These are phyloP conservation scores for Drosophila mauritiana DNA, from an alignment of 1,140 invertebrate species.

Conservation along the genomic window DNA sequence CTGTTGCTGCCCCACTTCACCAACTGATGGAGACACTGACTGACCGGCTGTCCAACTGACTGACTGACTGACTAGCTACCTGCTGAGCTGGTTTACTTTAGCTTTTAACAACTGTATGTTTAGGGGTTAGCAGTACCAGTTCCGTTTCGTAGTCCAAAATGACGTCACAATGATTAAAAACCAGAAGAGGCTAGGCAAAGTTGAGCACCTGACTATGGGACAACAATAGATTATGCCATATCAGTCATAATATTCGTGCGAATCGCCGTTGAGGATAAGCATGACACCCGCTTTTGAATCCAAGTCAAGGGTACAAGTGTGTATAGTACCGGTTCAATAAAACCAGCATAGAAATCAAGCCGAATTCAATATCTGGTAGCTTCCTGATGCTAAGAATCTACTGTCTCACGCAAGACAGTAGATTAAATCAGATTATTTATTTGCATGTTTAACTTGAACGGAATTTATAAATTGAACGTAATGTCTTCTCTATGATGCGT, in stretches of 20 bases:
- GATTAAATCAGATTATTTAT: conserved; percentile 15
- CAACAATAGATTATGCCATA: conserved; percentile 33
- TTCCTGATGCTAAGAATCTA: conserved; percentile 8
- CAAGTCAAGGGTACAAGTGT: conserved; percentile 16
- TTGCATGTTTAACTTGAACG: not conserved
- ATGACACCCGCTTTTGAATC: not conserved
- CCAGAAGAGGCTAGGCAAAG: conserved; percentile 11
- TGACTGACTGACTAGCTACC: conserved; percentile 52
- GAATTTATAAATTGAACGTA: not conserved
- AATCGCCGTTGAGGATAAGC: conserved; percentile 13
- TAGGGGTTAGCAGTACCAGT: conserved; percentile 60
- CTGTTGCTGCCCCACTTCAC: conserved; percentile 49
- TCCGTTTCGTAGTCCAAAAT: conserved; percentile 56
- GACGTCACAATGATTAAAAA: conserved; percentile 58
- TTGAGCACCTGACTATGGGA: conserved; percentile 14
- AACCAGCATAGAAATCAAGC: conserved; percentile 11
- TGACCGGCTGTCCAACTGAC: conserved; percentile 16
- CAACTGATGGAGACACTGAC: conserved; percentile 30
- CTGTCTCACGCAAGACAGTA: not conserved
- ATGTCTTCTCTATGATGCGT: not conserved
- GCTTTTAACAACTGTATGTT: conserved; percentile 40
- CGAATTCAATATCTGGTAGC: not conserved
- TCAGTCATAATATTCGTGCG: conserved; percentile 15
- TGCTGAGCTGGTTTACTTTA: conserved; percentile 78
- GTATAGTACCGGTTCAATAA: conserved; percentile 8